These are phyloP conservation scores for Cydia splendana DNA, from an alignment of 1,140 invertebrate genomes.

Conservation along the genomic window DNA sequence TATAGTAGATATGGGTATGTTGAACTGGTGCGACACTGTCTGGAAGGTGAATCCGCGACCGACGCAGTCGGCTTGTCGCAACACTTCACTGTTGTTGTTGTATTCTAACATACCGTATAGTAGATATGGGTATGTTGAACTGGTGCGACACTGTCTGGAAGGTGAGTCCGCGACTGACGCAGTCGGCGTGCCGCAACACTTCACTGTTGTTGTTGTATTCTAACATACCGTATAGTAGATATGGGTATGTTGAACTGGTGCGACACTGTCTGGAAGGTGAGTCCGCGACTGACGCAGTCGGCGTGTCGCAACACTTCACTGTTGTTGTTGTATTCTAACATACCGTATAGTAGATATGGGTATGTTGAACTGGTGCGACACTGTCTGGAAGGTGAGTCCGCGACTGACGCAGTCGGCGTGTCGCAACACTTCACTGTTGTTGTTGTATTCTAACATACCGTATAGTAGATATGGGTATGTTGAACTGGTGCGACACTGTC, in stretches of 20 bases:
- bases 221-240: neutral
- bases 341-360: slow-evolving; percentile 30
- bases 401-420: slow-evolving; percentile 81
- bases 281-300: too few relatives aligned
- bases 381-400: slow-evolving; percentile 90
- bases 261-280: slow-evolving; percentile 84
- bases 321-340: slow-evolving; percentile 46
- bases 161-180: slow-evolving; percentile 85
- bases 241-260: slow-evolving; percentile 86
- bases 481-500: slow-evolving; percentile 90
- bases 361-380: slow-evolving; percentile 89
- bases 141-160: slow-evolving; percentile 91
- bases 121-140: slow-evolving; percentile 81
- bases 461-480: slow-evolving; percentile 91
- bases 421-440: slow-evolving; percentile 83
- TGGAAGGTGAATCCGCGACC: slow-evolving; percentile 91
- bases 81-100: slow-evolving; percentile 82
- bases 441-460: slow-evolving; percentile 62
- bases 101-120: slow-evolving; percentile 8
- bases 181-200: slow-evolving; percentile 79
- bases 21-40: slow-evolving; percentile 90
- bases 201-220: slow-evolving; percentile 79
- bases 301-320: too few relatives aligned
- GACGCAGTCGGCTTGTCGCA: slow-evolving; percentile 78
- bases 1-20: slow-evolving; percentile 65